Base-by-base conservation (phyloP, 2,113 vertebrate genomes). In the Ariopsis seemanni region DNA sequence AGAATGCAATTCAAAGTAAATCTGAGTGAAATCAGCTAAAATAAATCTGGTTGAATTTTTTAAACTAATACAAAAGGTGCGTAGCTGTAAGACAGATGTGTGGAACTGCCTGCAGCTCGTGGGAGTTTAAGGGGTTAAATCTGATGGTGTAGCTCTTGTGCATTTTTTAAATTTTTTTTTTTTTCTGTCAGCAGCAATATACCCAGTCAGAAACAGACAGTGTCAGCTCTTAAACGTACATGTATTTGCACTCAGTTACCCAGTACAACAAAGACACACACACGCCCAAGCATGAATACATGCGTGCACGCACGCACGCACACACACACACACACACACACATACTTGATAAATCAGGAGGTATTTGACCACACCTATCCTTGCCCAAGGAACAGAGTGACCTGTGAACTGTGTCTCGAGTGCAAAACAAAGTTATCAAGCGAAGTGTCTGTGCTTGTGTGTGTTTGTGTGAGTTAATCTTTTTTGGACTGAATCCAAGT, bases 401-500 rank as follows among this genome's bases (percentile, higher is more conserved):
- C 86, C 84, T 86, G 84, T 86, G 58, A 88, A 69, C 87, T 87
- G 82, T 25, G 85, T 25, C 58, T 48, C 12, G 71, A 57, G 67
- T 85, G 27, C 72, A 75, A 74, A 75, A 83, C 82, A 83, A 88
- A 87, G 89, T 90, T 52, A 88, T 88, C 83, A 88, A 74, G 55
- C 3, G 12, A 60, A 34, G 34, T 79, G 85, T 86, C 57, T 83
- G 77, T 88, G 89, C 88, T 83, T 92, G 90, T 90, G 50, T 82
- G 83, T 90, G 55, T 71, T 77, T 82, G 17, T 78, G 91, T 89
- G 42, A 42, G 79, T 81, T 91, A 94, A 95, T 94, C 92, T 91
- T 87, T 89, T 89, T 52, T 84, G 65, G 77, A 88, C 87, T 82
- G 22, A 84, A 91, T 93, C 94, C 94, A 95, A 93, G 94, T 95